Base-by-base conservation (phyloP, 2,888 invertebrate genomes). In the Drosophila anceps region DNA sequence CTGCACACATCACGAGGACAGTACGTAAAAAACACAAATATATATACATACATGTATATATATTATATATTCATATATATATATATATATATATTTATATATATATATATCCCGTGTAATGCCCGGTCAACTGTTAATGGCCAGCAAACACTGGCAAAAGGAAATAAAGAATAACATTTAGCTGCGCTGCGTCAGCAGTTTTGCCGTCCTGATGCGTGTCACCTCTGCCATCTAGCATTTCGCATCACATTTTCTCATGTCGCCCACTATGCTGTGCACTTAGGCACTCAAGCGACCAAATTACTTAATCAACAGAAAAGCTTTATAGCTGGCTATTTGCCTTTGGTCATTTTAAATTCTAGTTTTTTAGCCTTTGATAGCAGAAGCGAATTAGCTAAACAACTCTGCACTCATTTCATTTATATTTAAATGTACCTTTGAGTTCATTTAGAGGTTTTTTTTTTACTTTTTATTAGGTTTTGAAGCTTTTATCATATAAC, bases 1-100 rank as follows among this genome's bases (percentile, higher is more conserved):
- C 94, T 99, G 66, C 99, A 99, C 93, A 99, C 99, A 2, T 99
- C 99, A 63, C 95, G 99, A 69, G 99, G 99, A 94, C 98, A 98
- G 99, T 99, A 94, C 96, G 98, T 96, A 91, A 18, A 31, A 31
- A 13, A 20, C 12, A 27, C 29, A 29, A 9, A 8, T 39, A 27
- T 37, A 37, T 1, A 24, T 18, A 41, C 10, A 13, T 15, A 12
- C 15, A n/a, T n/a, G n/a, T n/a, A n/a, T n/a, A n/a, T n/a, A n/a
- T n/a, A n/a, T n/a, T 13, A n/a, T 9, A 35, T 24, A 44, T 44
- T 44, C 44, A 24, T 41, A 29, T 73, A 51, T n/a, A 20, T 27
- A 60, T 33, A 44, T 55, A 31, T 20, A n/a, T 13, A n/a, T 9
- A 35, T 24, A 44, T 44, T 44, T 33, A 24, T 41, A 29, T 73